Percentiles rank a stretch among this genome's conserved stretches.
phyloP scores from a whole-genome alignment of 2,113 vertebrate genomes.

The Jacana jacana region DNA sequence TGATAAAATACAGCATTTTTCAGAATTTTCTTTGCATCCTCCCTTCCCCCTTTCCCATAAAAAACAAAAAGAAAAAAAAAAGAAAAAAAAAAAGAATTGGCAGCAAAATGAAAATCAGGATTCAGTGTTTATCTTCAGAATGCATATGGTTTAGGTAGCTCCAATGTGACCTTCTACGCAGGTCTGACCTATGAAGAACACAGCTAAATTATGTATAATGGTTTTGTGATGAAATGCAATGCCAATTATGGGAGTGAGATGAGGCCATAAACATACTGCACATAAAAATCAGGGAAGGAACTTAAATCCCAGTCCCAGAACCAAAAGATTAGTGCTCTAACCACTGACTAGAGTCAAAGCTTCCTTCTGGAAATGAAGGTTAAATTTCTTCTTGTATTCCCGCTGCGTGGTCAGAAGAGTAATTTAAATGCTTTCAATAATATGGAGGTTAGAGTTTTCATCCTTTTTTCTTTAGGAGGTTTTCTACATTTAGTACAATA shows the following conservation, averaged over 20 bases:
- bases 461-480: slow-evolving; percentile 21
- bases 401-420: neutral
- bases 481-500: slow-evolving; percentile 35
- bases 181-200: slow-evolving; percentile 62
- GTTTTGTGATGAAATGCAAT: slow-evolving; percentile 65
- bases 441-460: slow-evolving; percentile 27
- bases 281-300: slow-evolving; percentile 63
- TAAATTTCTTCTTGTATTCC: slow-evolving; percentile 45
- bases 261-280: slow-evolving; percentile 66
- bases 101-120: slow-evolving; percentile 35
- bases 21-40: neutral
- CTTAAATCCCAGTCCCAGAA: slow-evolving; percentile 60
- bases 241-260: slow-evolving; percentile 62
- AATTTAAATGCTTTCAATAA: slow-evolving; percentile 56
- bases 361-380: slow-evolving; percentile 66
- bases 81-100: neutral
- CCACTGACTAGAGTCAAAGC: slow-evolving; percentile 49
- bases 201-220: slow-evolving; percentile 63
- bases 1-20: neutral
- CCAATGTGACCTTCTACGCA: slow-evolving; percentile 58
- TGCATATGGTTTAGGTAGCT: slow-evolving; percentile 54
- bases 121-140: slow-evolving; percentile 42
- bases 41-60: neutral
- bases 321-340: slow-evolving; percentile 59
- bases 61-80: neutral